Evolutionary conservation across 2,113 vertebrate species (phyloP).

Genomic region (Amphilophus citrinellus): DNA sequence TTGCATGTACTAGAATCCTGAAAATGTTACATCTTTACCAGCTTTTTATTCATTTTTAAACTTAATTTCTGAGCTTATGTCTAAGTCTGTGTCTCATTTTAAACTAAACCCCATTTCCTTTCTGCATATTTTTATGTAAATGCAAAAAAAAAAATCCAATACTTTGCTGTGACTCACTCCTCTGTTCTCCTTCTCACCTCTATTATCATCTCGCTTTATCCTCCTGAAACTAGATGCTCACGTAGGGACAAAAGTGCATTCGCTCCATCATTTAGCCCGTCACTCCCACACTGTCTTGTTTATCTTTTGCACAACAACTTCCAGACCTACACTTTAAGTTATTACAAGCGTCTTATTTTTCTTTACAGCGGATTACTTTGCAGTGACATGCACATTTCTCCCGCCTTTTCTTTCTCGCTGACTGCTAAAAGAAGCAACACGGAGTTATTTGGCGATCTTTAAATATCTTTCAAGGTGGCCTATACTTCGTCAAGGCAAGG

Average conservation of each 20-base stretch:
- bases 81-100: not conserved
- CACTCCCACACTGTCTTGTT: constrained; percentile 30
- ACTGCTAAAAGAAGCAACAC: not conserved
- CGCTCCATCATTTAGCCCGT: constrained; percentile 19
- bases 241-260: constrained; percentile 54
- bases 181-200: constrained; percentile 28
- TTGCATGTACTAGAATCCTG: not conserved
- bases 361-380: not conserved
- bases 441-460: constrained; percentile 9
- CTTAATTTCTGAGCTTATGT: not conserved
- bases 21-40: not conserved
- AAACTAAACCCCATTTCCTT: not conserved
- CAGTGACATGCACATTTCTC: not conserved
- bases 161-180: constrained; percentile 36
- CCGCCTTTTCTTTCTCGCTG: not conserved
- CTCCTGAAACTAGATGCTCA: constrained; percentile 39
- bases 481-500: not conserved
- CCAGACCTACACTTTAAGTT: constrained; percentile 2
- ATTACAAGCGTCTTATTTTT: not conserved
- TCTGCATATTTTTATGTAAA: constrained; percentile 23
- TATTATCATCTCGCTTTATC: constrained; percentile 48
- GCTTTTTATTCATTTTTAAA: not conserved
- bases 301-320: constrained; percentile 11
- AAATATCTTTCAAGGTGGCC: constrained; percentile 12
- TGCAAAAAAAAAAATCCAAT: not conserved